Evolutionary conservation across 2,113 vertebrate genomes (phyloP).

Genomic region (Oncorhynchus gorbuscha): DNA sequence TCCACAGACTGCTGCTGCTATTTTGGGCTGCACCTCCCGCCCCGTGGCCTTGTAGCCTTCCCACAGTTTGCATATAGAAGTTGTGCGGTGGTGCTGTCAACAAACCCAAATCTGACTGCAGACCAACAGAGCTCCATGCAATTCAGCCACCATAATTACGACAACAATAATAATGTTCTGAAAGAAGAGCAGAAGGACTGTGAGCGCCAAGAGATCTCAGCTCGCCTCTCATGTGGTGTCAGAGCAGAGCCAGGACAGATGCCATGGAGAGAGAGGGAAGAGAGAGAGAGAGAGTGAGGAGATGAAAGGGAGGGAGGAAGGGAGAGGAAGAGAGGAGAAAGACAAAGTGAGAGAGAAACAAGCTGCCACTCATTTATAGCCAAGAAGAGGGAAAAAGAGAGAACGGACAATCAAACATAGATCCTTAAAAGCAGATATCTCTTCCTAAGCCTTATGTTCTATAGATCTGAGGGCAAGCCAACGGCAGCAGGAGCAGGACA

Average conservation of each 20-base stretch:
- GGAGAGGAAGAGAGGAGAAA: background rate
- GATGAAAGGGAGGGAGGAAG: background rate
- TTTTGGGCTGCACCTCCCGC: constrained; percentile 47
- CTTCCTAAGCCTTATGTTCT: constrained; percentile 6
- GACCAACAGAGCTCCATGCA: constrained; percentile 11
- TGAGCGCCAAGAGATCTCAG: constrained; percentile 10
- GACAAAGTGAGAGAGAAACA: constrained; percentile 31
- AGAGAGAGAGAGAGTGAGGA: background rate
- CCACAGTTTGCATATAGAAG: constrained; percentile 62
- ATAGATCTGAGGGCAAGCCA: constrained; percentile 26
- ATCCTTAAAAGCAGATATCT: constrained; percentile 32
- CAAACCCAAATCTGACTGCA: constrained; percentile 33
- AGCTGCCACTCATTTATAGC: constrained; percentile 47
- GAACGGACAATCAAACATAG: constrained; percentile 26
- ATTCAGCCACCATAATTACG: constrained; percentile 17
- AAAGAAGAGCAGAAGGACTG: constrained; percentile 15
- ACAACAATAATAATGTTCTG: constrained; percentile 23
- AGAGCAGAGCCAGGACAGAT: constrained; percentile 17
- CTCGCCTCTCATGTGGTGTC: constrained; percentile 33
- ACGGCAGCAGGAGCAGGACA: constrained; percentile 17
- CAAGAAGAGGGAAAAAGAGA: constrained; percentile 21
- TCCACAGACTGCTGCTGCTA: constrained; percentile 49
- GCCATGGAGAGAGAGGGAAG: constrained; percentile 5
- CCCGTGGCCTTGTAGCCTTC: constrained; percentile 43
- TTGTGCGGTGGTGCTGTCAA: constrained; percentile 53